A percentile compares a stretch with the other conserved stretches of the same genome.
Conservation (phyloP, 2,888 invertebrate species). For the Nomada fabriciana region DNA sequence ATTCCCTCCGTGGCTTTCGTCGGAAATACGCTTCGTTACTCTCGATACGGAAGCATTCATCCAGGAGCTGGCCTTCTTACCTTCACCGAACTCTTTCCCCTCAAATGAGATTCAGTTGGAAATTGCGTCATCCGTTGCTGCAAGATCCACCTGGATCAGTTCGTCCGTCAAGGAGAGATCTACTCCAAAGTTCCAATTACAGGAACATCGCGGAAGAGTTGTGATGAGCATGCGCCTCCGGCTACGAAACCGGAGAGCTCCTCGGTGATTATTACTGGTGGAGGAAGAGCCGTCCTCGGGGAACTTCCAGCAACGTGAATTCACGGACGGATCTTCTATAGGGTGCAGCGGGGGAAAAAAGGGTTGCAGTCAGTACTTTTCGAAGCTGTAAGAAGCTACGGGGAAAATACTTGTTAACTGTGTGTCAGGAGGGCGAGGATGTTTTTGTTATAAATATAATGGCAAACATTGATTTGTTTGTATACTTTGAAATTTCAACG, state of each 20-base stretch:
- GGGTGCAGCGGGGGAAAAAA: no score
- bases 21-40: conserved; percentile 25
- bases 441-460: no score
- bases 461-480: no score
- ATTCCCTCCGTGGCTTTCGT: background rate
- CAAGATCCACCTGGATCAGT: conserved; percentile 63
- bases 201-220: conserved; percentile 66
- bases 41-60: conserved; percentile 18
- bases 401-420: no score
- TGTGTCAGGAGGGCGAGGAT: no score
- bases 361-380: no score
- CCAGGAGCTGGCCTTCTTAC: background rate
- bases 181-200: conserved; percentile 71
- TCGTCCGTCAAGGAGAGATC: conserved; percentile 63
- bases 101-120: conserved; percentile 55
- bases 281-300: conserved; percentile 14
- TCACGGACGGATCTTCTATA: background rate
- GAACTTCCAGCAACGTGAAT: conserved; percentile 14
- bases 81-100: conserved; percentile 20
- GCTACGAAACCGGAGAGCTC: conserved; percentile 43
- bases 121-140: conserved; percentile 60
- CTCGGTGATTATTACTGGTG: conserved; percentile 53
- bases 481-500: no score
- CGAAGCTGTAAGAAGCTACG: no score
- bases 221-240: conserved; percentile 47